phyloP scores from a whole-genome alignment of 2,113 vertebrate genomes.

The Ceyx melanurus region DNA sequence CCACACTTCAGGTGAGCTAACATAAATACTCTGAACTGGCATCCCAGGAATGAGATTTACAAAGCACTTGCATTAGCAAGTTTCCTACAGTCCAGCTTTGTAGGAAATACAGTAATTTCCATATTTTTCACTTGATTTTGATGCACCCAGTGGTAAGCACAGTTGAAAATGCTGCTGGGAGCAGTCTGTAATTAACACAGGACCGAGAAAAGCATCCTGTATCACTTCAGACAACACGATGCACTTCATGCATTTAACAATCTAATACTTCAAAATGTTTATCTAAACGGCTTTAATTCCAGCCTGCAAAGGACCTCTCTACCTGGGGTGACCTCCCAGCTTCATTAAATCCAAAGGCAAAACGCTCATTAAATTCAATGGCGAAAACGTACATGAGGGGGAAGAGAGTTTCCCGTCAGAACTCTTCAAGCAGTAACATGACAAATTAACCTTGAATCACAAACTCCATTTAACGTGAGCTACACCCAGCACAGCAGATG shows the following conservation, averaged over 20 bases:
- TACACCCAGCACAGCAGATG: neutral
- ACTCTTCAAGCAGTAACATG: neutral
- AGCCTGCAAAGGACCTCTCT: neutral
- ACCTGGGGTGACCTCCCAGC: neutral
- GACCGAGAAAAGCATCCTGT: neutral
- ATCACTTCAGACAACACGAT: neutral
- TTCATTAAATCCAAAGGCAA: neutral
- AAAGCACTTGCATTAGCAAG: neutral
- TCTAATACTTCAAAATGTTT: neutral
- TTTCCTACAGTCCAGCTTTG: neutral
- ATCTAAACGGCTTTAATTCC: neutral
- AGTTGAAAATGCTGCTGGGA: neutral
- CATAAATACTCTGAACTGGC: neutral
- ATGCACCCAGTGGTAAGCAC: neutral
- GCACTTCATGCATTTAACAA: neutral
- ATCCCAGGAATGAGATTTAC: neutral
- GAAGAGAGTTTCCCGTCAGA: neutral
- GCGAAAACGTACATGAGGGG: neutral
- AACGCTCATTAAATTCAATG: neutral
- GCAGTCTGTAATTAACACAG: neutral
- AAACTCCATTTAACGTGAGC: neutral
- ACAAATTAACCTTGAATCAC: neutral
- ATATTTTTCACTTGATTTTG: neutral
- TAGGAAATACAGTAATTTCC: neutral
- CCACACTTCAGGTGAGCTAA: neutral